Evolutionary conservation across 2,888 invertebrate species (phyloP).

Genomic region (Trachelus iudaicus): DNA sequence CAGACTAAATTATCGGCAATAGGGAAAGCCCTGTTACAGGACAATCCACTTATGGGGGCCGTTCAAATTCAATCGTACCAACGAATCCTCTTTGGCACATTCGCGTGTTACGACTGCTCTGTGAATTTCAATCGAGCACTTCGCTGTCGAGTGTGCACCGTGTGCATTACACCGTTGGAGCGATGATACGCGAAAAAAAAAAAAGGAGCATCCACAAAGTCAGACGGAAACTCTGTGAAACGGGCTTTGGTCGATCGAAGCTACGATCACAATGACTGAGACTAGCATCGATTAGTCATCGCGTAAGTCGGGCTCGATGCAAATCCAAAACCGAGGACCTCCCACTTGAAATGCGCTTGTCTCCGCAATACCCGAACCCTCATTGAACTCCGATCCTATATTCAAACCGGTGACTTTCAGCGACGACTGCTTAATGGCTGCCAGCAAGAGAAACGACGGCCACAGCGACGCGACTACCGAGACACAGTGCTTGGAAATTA

Average conservation of each 20-base stretch:
- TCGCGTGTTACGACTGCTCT: background rate
- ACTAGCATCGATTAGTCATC: background rate
- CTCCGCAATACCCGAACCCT: background rate
- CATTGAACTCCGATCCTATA: background rate
- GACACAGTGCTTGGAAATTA: background rate
- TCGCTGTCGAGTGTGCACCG: background rate
- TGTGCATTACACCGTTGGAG: background rate
- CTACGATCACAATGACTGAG: background rate
- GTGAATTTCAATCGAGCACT: background rate
- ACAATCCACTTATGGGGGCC: background rate
- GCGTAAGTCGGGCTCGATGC: background rate
- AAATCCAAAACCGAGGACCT: background rate
- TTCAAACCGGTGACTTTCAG: background rate
- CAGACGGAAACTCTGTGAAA: background rate
- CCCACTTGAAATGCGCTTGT: background rate
- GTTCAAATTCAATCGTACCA: background rate
- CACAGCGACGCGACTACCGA: background rate
- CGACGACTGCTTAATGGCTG: background rate
- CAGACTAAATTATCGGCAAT: background rate
- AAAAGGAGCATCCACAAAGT: background rate
- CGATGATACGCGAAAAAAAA: background rate
- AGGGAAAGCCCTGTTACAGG: slow-evolving; percentile 5
- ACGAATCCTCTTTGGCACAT: background rate
- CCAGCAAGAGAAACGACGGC: background rate
- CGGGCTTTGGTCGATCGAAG: too few relatives aligned